Percentiles rank a stretch among this genome's conserved stretches.
phyloP scores from a whole-genome alignment of 2,113 vertebrate species.

The Polypterus senegalus region DNA sequence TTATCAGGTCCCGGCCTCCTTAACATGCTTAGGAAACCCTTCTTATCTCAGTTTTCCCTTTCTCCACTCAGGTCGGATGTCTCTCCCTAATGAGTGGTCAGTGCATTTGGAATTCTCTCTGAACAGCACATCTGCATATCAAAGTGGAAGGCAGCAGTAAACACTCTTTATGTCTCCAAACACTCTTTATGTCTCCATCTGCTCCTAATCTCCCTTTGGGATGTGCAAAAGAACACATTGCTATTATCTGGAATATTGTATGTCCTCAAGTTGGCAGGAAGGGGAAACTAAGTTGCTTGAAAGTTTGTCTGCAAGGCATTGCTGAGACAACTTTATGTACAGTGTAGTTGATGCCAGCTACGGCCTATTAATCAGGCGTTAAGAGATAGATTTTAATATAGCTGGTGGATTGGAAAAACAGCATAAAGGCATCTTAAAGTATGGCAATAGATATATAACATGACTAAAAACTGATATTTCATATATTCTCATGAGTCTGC shows the following conservation, averaged over 20 bases:
- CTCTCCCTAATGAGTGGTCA: conserved; percentile 37
- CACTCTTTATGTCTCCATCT: conserved; percentile 53
- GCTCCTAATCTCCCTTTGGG: conserved; percentile 29
- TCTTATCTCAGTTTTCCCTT: conserved; percentile 21
- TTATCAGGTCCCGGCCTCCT: conserved; percentile 16
- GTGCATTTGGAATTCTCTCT: conserved; percentile 59
- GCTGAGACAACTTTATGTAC: too few relatives aligned
- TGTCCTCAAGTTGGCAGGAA: too few relatives aligned
- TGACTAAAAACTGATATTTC: too few relatives aligned
- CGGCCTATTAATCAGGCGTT: too few relatives aligned
- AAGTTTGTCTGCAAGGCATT: too few relatives aligned
- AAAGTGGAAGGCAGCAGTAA: conserved; percentile 38
- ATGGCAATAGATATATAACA: too few relatives aligned
- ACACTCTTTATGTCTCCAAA: conserved; percentile 39
- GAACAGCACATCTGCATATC: conserved; percentile 68
- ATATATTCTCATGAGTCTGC: too few relatives aligned
- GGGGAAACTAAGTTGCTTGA: too few relatives aligned
- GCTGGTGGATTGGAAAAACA: too few relatives aligned
- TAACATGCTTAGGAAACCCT: conserved; percentile 22
- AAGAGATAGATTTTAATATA: too few relatives aligned
- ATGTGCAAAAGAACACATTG: conserved; percentile 11
- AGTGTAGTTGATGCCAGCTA: too few relatives aligned
- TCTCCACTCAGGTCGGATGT: conserved; percentile 23
- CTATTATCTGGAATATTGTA: conserved; percentile 1
- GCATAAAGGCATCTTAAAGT: too few relatives aligned